A percentile compares a stretch with the other conserved stretches of the same genome.
These are phyloP conservation scores for Strix occidentalis DNA, from an alignment of 2,797 vertebrate species.

Conservation along the genomic window DNA sequence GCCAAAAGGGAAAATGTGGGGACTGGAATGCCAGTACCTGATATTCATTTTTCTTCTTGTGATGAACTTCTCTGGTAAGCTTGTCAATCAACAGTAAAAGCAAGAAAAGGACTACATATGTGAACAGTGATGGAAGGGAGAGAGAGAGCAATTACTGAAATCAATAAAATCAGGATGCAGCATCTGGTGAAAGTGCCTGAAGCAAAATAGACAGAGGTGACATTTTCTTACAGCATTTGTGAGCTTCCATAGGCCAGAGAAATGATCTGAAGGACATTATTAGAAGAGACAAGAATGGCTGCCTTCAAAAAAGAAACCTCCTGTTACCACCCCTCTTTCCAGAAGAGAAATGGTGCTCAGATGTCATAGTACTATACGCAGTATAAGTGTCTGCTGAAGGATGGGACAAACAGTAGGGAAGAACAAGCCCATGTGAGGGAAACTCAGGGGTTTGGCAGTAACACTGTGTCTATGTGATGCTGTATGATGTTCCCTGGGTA, in stretches of 20 bases:
- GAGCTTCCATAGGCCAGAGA: background rate
- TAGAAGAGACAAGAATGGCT: background rate
- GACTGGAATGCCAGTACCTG: background rate
- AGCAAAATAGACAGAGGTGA: background rate
- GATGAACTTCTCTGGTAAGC: background rate
- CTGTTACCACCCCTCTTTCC: background rate
- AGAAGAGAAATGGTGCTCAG: background rate
- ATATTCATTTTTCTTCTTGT: background rate
- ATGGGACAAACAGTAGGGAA: background rate
- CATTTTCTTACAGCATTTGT: background rate
- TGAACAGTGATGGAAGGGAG: background rate
- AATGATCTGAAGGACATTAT: background rate
- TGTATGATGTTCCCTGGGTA: background rate
- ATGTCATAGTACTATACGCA: background rate
- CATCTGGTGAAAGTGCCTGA: background rate
- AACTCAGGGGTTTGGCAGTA: background rate
- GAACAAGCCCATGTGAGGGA: background rate
- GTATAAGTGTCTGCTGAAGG: background rate
- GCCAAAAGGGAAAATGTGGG: background rate
- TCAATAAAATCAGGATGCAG: background rate
- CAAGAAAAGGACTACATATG: background rate
- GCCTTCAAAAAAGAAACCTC: background rate
- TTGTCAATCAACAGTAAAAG: constrained; percentile 5
- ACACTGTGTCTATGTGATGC: background rate
- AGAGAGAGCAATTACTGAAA: background rate